These are phyloP conservation scores for Hydrozoanthus gracilis DNA, from an alignment of 92 coral and sea anemone species.

Conservation along the genomic window DNA sequence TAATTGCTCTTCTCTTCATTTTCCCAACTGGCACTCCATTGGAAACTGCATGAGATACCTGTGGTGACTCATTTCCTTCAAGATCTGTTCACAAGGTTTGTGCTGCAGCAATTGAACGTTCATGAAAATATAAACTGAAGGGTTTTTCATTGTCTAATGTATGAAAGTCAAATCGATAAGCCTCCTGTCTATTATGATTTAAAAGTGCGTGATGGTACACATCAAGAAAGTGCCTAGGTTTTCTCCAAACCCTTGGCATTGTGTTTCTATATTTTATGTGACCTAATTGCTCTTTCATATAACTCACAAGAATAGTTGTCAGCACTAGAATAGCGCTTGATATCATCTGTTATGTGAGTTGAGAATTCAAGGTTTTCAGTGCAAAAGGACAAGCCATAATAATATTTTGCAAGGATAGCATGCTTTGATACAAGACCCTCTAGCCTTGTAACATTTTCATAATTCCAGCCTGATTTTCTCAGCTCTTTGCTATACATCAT, in stretches of 20 bases:
- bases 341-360: constrained; percentile 60
- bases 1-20: too few species aligned
- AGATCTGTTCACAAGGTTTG: constrained; percentile 40
- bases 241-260: constrained; percentile 77
- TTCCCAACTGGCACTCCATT: too few species aligned
- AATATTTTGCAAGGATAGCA: constrained; percentile 79
- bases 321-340: constrained; percentile 66
- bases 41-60: constrained; percentile 40
- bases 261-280: constrained; percentile 73
- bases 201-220: constrained; percentile 55
- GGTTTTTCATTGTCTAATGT: constrained; percentile 45
- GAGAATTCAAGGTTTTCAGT: constrained; percentile 80
- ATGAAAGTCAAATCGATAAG: constrained; percentile 16
- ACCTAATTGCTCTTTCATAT: constrained; percentile 65
- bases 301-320: constrained; percentile 81
- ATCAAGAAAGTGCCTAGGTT: constrained; percentile 57
- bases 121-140: constrained; percentile 45
- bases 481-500: constrained; percentile 57
- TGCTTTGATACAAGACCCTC: constrained; percentile 63
- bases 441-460: constrained; percentile 41
- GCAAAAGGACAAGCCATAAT: constrained; percentile 69
- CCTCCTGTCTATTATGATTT: constrained; percentile 42
- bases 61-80: constrained; percentile 21
- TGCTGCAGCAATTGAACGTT: constrained; percentile 59
- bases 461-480: constrained; percentile 51